Evolutionary conservation across 1,140 invertebrate species (phyloP), one percentile per base, ranked within the genome.

Genomic region (Triops cancriformis): DNA sequence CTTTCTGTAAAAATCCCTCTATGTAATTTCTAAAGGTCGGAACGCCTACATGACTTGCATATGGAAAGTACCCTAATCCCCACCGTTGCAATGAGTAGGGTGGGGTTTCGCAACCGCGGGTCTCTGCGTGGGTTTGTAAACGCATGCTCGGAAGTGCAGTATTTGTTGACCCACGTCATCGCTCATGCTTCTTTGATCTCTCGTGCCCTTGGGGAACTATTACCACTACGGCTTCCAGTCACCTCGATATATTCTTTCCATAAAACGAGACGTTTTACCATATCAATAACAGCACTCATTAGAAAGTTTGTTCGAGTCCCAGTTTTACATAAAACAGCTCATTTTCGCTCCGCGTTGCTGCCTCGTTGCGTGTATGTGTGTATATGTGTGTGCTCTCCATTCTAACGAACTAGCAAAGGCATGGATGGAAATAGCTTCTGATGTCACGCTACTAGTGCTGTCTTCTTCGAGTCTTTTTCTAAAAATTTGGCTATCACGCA

Each of bases 161-260:
- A 64, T 64, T 64, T 64, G 51, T 64, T 64, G 51, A n/a, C 51
- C 51, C 51, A 64, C 51, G 51, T 64, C 51, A 64, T 64, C 51
- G 51, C 51, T 64, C 51, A 64, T 64, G 51, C 51, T 64, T 64
- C 51, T 64, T 64, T 64, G 51, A 64, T n/a, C 31, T 37, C 31
- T 37, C n/a, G 51, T 64, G 51, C 23, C 51, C 51, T 64, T 64
- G 51, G 51, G 51, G 51, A 64, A 64, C 7, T 37, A 37, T 37
- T 4, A 37, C 31, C 31, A 37, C 31, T 37, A 37, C 2, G 31
- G 31, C 31, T 37, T 37, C 31, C 7, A 37, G 2, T 37, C 31
- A 7, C 31, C 31, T 37, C 7, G 31, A 37, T 37, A 7, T 4
- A 37, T 37, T 37, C 7, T 37, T 37, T 37, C 7, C 14, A n/a